These are phyloP conservation scores for Teleogryllus occipitalis DNA, from an alignment of 1,140 invertebrate species.

Conservation along the genomic window DNA sequence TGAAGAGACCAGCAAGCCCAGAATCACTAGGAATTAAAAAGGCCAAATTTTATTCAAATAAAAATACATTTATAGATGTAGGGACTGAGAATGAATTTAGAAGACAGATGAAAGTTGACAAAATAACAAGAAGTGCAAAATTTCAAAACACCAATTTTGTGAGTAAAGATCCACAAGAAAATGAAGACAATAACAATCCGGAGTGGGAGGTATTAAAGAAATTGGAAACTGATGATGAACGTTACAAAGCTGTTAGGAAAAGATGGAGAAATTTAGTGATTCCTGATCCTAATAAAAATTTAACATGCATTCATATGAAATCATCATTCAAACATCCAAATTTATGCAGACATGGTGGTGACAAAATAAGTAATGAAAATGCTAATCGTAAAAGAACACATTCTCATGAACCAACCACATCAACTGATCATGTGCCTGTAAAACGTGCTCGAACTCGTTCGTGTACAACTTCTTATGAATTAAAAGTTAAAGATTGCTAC, in stretches of 20 bases:
- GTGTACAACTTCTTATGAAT: background rate
- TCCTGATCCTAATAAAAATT: slow-evolving; percentile 21
- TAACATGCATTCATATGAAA: slow-evolving; percentile 13
- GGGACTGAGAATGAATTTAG: too few species aligned
- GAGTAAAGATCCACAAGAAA: slow-evolving; percentile 18
- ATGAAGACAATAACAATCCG: slow-evolving; percentile 20
- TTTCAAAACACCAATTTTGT: slow-evolving; percentile 8
- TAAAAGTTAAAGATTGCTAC: background rate
- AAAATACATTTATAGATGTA: too few species aligned
- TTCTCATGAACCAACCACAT: background rate
- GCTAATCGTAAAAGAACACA: background rate
- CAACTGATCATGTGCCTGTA: too few species aligned
- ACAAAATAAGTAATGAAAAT: too few species aligned
- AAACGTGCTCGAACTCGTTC: slow-evolving; percentile 3
- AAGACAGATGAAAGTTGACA: too few species aligned
- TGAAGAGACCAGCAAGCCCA: too few species aligned
- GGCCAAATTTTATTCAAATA: too few species aligned
- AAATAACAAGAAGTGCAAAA: too few species aligned
- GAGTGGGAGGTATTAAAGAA: slow-evolving; percentile 18
- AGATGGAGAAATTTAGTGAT: slow-evolving; percentile 19
- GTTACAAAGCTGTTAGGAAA: slow-evolving; percentile 17
- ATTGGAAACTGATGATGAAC: slow-evolving; percentile 21
- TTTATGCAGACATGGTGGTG: background rate
- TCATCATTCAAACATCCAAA: background rate
- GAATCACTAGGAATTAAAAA: too few species aligned